phyloP scores from a whole-genome alignment of 2,888 invertebrate species.

The Apocheima hispidaria region DNA sequence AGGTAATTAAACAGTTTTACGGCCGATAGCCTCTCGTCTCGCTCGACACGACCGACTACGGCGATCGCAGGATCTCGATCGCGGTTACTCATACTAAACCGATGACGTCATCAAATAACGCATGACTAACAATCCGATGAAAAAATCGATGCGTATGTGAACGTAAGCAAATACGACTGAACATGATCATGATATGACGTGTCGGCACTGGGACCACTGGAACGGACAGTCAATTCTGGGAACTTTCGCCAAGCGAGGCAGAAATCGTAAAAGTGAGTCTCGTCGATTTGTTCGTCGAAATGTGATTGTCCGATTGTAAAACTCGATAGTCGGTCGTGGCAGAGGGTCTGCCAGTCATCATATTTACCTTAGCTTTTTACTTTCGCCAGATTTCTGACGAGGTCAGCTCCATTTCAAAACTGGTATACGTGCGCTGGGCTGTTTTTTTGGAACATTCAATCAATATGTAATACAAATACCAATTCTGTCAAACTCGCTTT shows the following conservation, averaged over 20 bases:
- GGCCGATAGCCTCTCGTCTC: slow-evolving; percentile 50
- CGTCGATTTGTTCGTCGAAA: slow-evolving; percentile 40
- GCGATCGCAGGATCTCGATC: slow-evolving; percentile 56
- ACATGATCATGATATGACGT: slow-evolving; percentile 31
- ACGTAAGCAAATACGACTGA: slow-evolving; percentile 37
- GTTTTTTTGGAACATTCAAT: slow-evolving; percentile 22
- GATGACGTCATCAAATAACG: slow-evolving; percentile 78
- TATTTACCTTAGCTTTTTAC: slow-evolving; percentile 54
- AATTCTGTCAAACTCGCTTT: slow-evolving; percentile 6
- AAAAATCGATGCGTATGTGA: slow-evolving; percentile 57
- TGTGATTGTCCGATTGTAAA: slow-evolving; percentile 43
- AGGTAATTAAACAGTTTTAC: slow-evolving; percentile 61
- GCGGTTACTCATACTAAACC: slow-evolving; percentile 70
- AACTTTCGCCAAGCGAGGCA: slow-evolving; percentile 51
- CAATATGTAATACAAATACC: not conserved
- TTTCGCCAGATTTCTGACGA: slow-evolving; percentile 47
- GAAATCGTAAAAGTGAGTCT: slow-evolving; percentile 51
- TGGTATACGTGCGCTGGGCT: slow-evolving; percentile 29
- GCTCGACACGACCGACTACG: too few relatives aligned
- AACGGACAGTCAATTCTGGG: slow-evolving; percentile 39
- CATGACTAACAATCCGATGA: slow-evolving; percentile 72
- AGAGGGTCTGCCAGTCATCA: slow-evolving; percentile 50
- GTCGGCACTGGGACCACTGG: slow-evolving; percentile 10
- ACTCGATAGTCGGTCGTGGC: slow-evolving; percentile 42
- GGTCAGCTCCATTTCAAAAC: slow-evolving; percentile 43